Percentiles rank a stretch among this genome's conserved stretches.
Evolutionary conservation across 2,888 invertebrate genomes (phyloP).

Genomic region (Notocelia uddmanniana): DNA sequence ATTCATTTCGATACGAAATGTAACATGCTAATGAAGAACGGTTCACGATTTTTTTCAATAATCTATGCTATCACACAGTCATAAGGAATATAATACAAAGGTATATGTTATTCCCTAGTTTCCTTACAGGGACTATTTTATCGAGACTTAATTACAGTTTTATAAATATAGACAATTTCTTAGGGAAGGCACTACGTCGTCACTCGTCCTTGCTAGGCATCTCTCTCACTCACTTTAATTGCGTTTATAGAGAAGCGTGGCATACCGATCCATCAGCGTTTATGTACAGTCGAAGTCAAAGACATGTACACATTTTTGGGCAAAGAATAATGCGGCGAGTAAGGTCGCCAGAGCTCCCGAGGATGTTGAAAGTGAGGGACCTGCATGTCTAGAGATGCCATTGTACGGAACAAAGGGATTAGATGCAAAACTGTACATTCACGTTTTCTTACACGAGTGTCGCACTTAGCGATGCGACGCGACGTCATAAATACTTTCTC

Average conservation of each 20-base stretch:
- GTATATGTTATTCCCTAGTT: background rate
- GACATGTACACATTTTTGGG: too few relatives aligned
- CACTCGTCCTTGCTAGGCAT: background rate
- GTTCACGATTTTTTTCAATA: background rate
- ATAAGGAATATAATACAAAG: conserved; percentile 27
- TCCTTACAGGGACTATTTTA: background rate
- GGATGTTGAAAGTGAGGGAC: too few relatives aligned
- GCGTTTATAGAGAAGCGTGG: background rate
- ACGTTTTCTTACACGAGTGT: background rate
- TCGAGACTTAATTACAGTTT: background rate
- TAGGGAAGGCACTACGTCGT: conserved; percentile 15
- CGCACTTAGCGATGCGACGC: background rate
- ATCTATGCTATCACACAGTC: conserved; percentile 7
- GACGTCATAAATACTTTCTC: background rate
- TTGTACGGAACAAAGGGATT: too few relatives aligned
- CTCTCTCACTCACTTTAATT: background rate
- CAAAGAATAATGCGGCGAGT: too few relatives aligned
- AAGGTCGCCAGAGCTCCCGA: too few relatives aligned
- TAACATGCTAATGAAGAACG: background rate
- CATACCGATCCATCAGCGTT: background rate
- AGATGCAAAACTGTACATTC: too few relatives aligned
- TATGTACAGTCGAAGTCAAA: too few relatives aligned
- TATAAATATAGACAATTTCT: background rate
- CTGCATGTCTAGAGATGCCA: too few relatives aligned
- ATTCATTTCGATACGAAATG: conserved; percentile 19